Evolutionary conservation across 2,113 vertebrate genomes (phyloP).

Genomic region (Panthera uncia): DNA sequence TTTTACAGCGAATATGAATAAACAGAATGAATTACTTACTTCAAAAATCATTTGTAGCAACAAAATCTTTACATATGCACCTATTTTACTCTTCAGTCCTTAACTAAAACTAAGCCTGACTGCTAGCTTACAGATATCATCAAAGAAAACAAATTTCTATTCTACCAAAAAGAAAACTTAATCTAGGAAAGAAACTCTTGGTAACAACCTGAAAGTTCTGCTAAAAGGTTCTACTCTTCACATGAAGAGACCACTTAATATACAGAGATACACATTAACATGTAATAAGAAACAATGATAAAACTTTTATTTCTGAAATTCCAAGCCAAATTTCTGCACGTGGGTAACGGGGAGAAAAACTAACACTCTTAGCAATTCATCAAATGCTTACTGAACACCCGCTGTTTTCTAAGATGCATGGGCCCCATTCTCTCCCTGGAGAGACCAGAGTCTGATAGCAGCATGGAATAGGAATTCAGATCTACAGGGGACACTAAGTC

Average conservation of each 20-base stretch:
- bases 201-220: neutral
- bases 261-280: neutral
- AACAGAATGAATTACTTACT: neutral
- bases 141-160: neutral
- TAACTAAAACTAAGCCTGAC: neutral
- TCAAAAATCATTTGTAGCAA: neutral
- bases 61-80: neutral
- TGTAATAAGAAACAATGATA: neutral
- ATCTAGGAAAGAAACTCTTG: constrained; percentile 1
- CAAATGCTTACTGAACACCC: neutral
- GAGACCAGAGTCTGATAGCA: neutral
- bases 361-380: neutral
- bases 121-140: neutral
- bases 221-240: neutral
- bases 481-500: neutral
- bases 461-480: neutral
- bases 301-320: neutral
- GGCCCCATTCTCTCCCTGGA: neutral
- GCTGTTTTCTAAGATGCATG: neutral
- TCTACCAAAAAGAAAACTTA: constrained; percentile 22
- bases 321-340: neutral
- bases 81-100: neutral
- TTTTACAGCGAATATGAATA: neutral
- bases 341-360: neutral
- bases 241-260: neutral